Conservation (phyloP, 2,113 vertebrate species). For the Lagopus leucura region DNA sequence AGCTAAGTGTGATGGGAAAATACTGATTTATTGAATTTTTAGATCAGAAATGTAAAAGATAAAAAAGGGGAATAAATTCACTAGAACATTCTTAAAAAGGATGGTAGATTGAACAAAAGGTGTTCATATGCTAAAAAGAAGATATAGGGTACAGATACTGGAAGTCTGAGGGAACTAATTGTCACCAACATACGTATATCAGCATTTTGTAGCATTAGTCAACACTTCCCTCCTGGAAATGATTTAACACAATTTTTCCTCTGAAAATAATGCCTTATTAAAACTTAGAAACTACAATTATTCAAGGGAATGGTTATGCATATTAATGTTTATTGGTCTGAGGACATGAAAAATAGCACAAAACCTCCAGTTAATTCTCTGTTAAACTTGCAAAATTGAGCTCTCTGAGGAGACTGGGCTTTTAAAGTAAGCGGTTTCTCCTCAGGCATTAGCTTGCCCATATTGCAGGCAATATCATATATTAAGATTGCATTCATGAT, state of each 20-base stretch:
- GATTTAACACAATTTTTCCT: background rate
- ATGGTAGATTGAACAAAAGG: background rate
- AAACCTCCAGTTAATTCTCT: constrained; percentile 23
- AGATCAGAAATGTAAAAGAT: constrained; percentile 4
- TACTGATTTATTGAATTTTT: background rate
- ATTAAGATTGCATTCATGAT: constrained; percentile 34
- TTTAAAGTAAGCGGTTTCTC: constrained; percentile 30
- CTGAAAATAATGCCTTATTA: background rate
- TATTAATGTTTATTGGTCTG: constrained; percentile 3
- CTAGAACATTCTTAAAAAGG: background rate
- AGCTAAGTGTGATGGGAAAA: background rate
- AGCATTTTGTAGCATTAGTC: background rate
- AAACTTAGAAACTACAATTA: background rate
- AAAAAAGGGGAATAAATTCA: background rate
- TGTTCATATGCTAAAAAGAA: background rate
- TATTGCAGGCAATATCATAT: background rate
- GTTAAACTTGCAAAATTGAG: constrained; percentile 43
- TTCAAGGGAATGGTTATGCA: background rate
- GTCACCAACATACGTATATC: background rate
- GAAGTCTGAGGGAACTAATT: background rate
- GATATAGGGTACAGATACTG: background rate
- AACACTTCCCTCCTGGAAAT: background rate
- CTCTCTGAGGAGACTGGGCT: background rate
- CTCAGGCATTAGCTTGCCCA: background rate
- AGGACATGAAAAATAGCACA: constrained; percentile 5